Evolutionary conservation across 1,140 invertebrate genomes (phyloP), one percentile per base, ranked within the genome.

Genomic region (Anastrepha obliqua): DNA sequence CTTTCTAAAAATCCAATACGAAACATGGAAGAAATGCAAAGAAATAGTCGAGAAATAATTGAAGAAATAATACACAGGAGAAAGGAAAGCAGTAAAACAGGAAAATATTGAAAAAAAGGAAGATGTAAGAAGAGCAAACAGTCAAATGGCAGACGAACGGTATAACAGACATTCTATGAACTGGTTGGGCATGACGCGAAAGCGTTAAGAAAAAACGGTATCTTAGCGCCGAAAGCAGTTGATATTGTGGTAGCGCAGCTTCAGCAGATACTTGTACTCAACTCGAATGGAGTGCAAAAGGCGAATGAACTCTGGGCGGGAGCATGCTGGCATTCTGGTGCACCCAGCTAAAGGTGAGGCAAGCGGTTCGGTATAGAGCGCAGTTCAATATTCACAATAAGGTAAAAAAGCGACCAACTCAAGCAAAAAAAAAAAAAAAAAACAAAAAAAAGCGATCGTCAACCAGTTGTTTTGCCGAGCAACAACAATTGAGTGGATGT

Each of bases 291-390:
- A 92, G 91, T 92, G 91, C 91, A 92, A 90, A 90, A 92, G 91
- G 91, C 91, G 91, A 92, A 92, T 92, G 91, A 92, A 92, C 91
- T 92, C 91, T 89, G 89, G 88, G 90, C 90, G 88, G 20, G 11
- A 85, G 17, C n/a, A 51, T 51, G 74, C 17, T 20, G 17, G 15
- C 5, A 17, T n/a, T 81, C n/a, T 55, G 47, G 60, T 62, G 74
- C n/a, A 58, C 17, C 6, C 74, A 51, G 47, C 47, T 44, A 81
- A 81, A 81, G 74, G 74, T n/a, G 47, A 55, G 74, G 20, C 60
- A 62, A 3, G 44, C 74, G 51, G 47, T 15, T 4, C 42, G 15
- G 4, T 42, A 74, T 74, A 55, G 47, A 81, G 44, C 47, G 60
- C 13, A 15, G 9, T 62, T 17, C 60, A 62, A 62, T 17, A 62